Base-by-base conservation (phyloP, 2,797 vertebrate genomes). In the Periophthalmus magnuspinnatus region DNA sequence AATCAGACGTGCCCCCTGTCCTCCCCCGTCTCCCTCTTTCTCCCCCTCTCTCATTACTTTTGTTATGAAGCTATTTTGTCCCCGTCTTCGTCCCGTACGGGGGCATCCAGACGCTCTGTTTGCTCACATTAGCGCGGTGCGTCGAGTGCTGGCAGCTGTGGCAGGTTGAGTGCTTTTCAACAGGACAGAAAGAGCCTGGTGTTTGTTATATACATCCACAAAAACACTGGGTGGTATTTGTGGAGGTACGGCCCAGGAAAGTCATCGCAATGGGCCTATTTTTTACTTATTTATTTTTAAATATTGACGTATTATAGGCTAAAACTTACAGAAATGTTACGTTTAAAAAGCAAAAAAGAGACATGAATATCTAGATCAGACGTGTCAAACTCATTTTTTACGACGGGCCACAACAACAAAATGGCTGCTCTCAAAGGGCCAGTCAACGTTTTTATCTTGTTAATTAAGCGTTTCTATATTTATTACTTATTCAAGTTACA, bases 1-100 rank as follows among this genome's bases (percentile, higher is more conserved):
- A 86, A 88, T 90, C 83, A 88, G 85, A 85, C 81, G 75, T 81
- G 19, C 90, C 89, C n/a, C n/a, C n/a, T n/a, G n/a, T n/a, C n/a
- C n/a, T n/a, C n/a, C n/a, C n/a, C n/a, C n/a, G n/a, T n/a, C n/a
- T n/a, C n/a, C n/a, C n/a, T n/a, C n/a, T n/a, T n/a, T n/a, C n/a
- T n/a, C n/a, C n/a, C n/a, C 65, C 71, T 78, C 74, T 62, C 32
- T 71, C 64, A 1, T 22, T 68, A 64, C 65, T 83, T 89, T 50
- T 63, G 58, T 84, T 85, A 84, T 84, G 86, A 80, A 89, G 81
- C 73, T 71, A 60, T 74, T 84, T 71, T 73, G 81, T 81, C 81
- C 63, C 81, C 77, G 5, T 63, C 38, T 77, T 74, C 65, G 74
- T 70, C 80, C 74, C 55, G n/a, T 57, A 5, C 24, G 64, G 60